Evolutionary conservation across 2,113 vertebrate genomes (phyloP), one percentile per base, ranked within the genome.

Genomic region (Chlamydotis undulata): DNA sequence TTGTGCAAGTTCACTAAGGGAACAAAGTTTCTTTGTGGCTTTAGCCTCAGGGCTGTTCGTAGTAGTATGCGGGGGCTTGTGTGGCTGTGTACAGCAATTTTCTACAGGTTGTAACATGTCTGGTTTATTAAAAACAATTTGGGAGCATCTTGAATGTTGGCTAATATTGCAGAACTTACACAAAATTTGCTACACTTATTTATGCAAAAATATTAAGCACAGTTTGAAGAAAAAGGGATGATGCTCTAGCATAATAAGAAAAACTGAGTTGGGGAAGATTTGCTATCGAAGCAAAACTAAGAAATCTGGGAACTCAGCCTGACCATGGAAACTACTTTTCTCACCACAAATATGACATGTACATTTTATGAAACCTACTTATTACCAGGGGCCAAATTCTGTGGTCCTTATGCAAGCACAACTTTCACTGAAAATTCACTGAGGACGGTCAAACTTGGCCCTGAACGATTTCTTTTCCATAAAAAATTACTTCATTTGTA

Each of bases 341-440:
- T 96, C 74, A 97, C 98, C 98, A 73, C 98, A 97, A 97, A 91
- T 98, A 98, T 94, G 97, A 95, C 97, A 97, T 96, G 96, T 97
- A 95, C 78, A 87, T 83, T 97, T 96, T 80, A 93, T 92, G 92
- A 93, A 96, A 94, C 89, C 85, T 95, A 53, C 69, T 91, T 97
- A 97, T 96, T 96, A 95, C 67, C 93, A 92, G 63, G 87, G 93
- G 77, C 92, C 91, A 82, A 89, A 94, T 94, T 59, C 95, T 95
- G 96, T 85, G 95, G 89, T 96, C 94, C 83, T 96, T 95, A 91
- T 76, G 89, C 92, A 93, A 95, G 93, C 89, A 90, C 70, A 94
- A 59, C 83, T 94, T 96, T 93, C 94, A 80, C 69, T 96, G 86
- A 49, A 93, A 82, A 87, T 95, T 96, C 92, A 94, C 78, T 63